Evolutionary conservation across 1,140 invertebrate genomes (phyloP).

Genomic region (Aphelenchoides besseyi): DNA sequence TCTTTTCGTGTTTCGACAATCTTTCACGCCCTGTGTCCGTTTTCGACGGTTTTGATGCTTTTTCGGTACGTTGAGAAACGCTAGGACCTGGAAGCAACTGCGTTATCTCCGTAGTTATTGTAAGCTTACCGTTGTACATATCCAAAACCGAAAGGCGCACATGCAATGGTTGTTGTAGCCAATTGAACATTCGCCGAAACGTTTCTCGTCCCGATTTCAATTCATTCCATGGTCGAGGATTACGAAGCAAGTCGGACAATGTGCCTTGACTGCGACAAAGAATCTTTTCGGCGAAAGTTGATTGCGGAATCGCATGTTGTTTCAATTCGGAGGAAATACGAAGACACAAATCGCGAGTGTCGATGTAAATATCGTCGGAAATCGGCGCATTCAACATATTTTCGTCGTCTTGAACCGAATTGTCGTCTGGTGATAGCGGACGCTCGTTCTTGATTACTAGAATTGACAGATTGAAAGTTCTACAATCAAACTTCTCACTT

Average conservation of each 20-base stretch:
- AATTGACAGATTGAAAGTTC: not conserved
- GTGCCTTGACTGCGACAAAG: conserved; percentile 61
- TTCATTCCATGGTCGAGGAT: conserved; percentile 63
- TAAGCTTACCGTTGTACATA: conserved; percentile 60
- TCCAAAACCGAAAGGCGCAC: conserved; percentile 57
- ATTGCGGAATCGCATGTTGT: conserved; percentile 62
- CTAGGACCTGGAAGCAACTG: not conserved
- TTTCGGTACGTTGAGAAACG: not conserved
- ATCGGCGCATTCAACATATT: conserved; percentile 60
- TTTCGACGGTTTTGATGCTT: not conserved
- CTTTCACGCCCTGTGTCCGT: not conserved
- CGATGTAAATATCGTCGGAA: conserved; percentile 63
- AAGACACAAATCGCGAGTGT: conserved; percentile 62
- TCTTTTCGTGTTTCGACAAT: conserved; percentile 29
- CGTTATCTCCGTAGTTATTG: not conserved
- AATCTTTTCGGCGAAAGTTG: conserved; percentile 61
- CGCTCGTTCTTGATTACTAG: not conserved
- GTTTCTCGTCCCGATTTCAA: conserved; percentile 59
- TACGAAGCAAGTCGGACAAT: conserved; percentile 61
- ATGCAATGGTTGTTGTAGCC: conserved; percentile 61
- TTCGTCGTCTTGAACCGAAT: not conserved
- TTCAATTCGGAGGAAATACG: conserved; percentile 62
- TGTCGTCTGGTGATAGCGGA: conserved; percentile 26
- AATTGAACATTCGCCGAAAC: conserved; percentile 63
- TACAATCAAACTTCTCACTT: too few species aligned